These are phyloP conservation scores for Egretta garzetta DNA, from an alignment of 2,113 vertebrate species.

Conservation along the genomic window DNA sequence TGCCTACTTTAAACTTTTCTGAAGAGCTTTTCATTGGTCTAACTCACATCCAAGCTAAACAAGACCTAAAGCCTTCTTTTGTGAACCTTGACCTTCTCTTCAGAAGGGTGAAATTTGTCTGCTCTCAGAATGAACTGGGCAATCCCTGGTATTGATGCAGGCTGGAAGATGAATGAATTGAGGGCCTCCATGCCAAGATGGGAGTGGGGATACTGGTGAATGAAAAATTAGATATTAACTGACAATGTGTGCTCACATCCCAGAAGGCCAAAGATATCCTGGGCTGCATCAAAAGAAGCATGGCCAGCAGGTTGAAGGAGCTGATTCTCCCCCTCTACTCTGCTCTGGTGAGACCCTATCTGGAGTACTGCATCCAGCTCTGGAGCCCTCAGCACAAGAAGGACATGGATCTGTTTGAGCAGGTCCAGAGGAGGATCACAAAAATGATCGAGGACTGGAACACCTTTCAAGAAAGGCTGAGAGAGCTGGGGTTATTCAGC, in stretches of 20 bases:
- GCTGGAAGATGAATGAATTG: too few relatives aligned
- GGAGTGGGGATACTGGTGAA: neutral
- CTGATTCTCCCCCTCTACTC: neutral
- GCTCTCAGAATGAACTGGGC: neutral
- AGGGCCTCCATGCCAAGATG: too few relatives aligned
- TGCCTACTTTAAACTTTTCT: neutral
- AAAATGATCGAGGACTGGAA: neutral
- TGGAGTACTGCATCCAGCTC: neutral
- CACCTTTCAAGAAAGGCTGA: neutral
- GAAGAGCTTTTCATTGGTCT: neutral
- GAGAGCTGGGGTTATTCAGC: neutral
- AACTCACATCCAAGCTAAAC: neutral
- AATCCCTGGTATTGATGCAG: neutral
- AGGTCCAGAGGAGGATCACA: neutral
- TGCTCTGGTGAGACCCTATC: neutral
- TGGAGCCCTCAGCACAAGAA: neutral
- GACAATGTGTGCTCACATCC: rapidly evolving
- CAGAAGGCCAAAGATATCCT: neutral
- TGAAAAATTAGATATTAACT: neutral
- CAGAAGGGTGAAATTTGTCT: neutral
- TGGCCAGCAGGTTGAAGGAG: neutral
- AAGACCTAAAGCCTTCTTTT: neutral
- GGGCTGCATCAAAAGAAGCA: neutral
- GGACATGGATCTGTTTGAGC: neutral
- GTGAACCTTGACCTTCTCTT: neutral